Conservation (phyloP, 2,888 invertebrate genomes). For the Andrena fulva region DNA sequence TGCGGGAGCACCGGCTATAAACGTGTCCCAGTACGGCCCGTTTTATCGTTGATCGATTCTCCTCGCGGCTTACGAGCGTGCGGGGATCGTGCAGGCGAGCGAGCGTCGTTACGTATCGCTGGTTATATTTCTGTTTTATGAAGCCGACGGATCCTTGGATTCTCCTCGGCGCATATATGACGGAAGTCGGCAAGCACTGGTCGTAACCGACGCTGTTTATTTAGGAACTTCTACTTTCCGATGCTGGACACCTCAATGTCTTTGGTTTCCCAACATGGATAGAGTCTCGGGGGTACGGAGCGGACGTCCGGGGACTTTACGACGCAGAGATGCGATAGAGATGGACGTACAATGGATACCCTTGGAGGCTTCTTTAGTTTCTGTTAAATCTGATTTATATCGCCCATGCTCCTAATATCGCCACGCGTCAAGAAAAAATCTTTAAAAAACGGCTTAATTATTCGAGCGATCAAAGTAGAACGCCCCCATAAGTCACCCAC, state of each 20-base stretch:
- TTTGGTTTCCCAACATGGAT: conserved; percentile 7
- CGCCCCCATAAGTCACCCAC: too few species aligned
- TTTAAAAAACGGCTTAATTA: too few species aligned
- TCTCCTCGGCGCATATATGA: conserved; percentile 11
- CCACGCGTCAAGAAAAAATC: too few species aligned
- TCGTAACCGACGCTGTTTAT: conserved; percentile 25
- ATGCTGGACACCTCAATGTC: conserved; percentile 14
- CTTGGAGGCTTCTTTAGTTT: too few species aligned
- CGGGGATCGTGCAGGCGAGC: conserved; percentile 25
- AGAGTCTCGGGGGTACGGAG: not conserved
- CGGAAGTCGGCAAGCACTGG: conserved; percentile 20
- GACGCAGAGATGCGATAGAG: not conserved
- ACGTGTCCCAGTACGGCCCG: conserved; percentile 33
- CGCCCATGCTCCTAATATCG: too few species aligned
- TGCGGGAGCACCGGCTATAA: conserved; percentile 30
- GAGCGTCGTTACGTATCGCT: conserved; percentile 15
- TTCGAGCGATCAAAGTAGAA: too few species aligned
- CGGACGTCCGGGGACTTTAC: not conserved
- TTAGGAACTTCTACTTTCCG: conserved; percentile 13
- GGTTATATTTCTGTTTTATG: conserved; percentile 44
- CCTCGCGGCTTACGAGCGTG: conserved; percentile 26
- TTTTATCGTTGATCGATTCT: conserved; percentile 60
- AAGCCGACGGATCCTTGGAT: conserved; percentile 33
- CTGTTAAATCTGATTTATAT: too few species aligned
- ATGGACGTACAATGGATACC: not conserved